Conservation (phyloP, 1,140 invertebrate genomes). For the Lordiphosa stackelbergi region DNA sequence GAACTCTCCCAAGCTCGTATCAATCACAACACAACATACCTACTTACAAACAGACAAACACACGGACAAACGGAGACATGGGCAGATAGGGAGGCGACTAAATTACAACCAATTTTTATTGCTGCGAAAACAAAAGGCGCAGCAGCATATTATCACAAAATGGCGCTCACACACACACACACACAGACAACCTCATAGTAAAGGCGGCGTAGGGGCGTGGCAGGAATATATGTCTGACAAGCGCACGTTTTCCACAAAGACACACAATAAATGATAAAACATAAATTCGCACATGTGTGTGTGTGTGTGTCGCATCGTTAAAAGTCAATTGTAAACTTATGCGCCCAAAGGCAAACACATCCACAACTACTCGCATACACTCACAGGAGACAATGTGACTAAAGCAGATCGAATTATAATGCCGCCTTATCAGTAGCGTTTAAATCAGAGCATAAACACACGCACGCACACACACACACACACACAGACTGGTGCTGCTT, state of each 20-base stretch:
- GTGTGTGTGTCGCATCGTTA: slow-evolving; percentile 47
- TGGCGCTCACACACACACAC: slow-evolving; percentile 25
- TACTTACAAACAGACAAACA: slow-evolving; percentile 19
- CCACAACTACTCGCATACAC: slow-evolving; percentile 45
- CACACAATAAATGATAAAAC: slow-evolving; percentile 75
- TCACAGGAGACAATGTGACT: slow-evolving; percentile 32
- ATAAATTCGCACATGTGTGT: slow-evolving; percentile 63
- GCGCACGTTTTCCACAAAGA: slow-evolving; percentile 66
- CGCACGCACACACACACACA: slow-evolving; percentile 23
- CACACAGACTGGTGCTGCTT: slow-evolving; percentile 9
- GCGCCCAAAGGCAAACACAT: slow-evolving; percentile 43
- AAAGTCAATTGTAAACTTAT: slow-evolving; percentile 76
- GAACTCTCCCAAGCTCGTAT: slow-evolving; percentile 42
- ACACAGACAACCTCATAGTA: slow-evolving; percentile 15
- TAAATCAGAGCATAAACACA: slow-evolving; percentile 66
- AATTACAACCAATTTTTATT: slow-evolving; percentile 75
- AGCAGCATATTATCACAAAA: slow-evolving; percentile 70
- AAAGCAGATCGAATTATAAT: slow-evolving; percentile 69
- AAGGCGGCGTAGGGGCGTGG: slow-evolving; percentile 47
- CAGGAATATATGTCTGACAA: slow-evolving; percentile 30
- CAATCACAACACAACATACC: slow-evolving; percentile 56
- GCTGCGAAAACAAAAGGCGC: slow-evolving; percentile 71
- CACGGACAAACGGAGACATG: slow-evolving; percentile 4
- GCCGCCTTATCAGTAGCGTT: slow-evolving; percentile 73
- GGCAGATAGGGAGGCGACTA: slow-evolving; percentile 39